Evolutionary conservation across 2,113 vertebrate species (phyloP), one percentile per base, ranked within the genome.

Genomic region (Calidris pugnax): DNA sequence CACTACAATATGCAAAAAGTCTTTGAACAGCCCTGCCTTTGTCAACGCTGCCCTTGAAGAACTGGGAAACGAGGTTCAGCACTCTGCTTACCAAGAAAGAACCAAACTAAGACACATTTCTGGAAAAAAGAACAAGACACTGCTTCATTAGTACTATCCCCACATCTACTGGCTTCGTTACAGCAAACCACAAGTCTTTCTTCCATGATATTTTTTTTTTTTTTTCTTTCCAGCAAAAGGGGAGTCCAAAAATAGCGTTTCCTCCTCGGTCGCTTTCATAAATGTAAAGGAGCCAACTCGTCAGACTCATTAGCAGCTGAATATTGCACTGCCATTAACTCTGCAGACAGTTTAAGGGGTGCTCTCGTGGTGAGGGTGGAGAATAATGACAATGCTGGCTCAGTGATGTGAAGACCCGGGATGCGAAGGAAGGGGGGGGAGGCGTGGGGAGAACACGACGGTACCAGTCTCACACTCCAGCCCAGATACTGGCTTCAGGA

Each of bases 61-160:
- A 91, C 85, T 94, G 84, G 97, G 94, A 98, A 97, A 97, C 94
- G 97, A 98, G 97, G 96, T 94, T 96, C 95, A 97, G 97, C 93
- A 97, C 96, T 98, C 97, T 95, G 97, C 96, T 98, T 87, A 98
- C 89, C 97, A 96, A 97, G 97, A 97, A 95, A 98, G 97, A 98
- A 97, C 93, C 97, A 98, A 98, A 97, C 97, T 97, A 98, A 98
- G 97, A 98, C 98, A 98, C 93, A 75, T 91, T 97, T 98, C 95
- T 96, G 96, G 90, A 90, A 96, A 97, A 55, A 97, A 59, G 64
- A 97, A 97, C 97, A 98, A 97, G 95, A 97, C 97, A 97, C 94
- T 84, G 97, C 90, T 93, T 98, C 98, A 96, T 98, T 93, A 97
- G 95, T 93, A 96, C 96, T 98, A 97, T 96, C 97, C 90, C 48